A percentile compares a stretch with the other conserved stretches of the same genome.
Evolutionary conservation across 2,113 vertebrate species (phyloP).

Genomic region (Notothenia rossii): DNA sequence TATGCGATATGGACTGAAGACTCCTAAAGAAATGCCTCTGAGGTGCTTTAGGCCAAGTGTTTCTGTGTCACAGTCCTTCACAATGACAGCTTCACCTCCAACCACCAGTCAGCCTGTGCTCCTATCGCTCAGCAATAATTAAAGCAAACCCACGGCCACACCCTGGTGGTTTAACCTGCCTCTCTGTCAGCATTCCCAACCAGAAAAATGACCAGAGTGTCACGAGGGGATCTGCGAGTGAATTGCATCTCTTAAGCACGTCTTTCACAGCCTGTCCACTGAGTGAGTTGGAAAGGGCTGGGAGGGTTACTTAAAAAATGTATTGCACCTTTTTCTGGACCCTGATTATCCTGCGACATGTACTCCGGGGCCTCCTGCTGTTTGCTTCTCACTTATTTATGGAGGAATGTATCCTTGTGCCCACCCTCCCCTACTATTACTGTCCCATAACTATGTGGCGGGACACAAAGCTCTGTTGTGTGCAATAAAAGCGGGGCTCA

Average conservation of each 20-base stretch:
- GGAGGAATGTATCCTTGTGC: constrained; percentile 74
- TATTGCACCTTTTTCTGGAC: too few relatives aligned
- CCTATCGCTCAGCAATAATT: constrained; percentile 43
- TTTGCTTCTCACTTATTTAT: constrained; percentile 75
- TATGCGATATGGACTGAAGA: not conserved
- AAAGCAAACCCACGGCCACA: constrained; percentile 60
- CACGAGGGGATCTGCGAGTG: constrained; percentile 46
- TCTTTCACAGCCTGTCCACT: constrained; percentile 59
- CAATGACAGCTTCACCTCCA: constrained; percentile 40
- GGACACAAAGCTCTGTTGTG: constrained; percentile 74
- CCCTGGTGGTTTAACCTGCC: constrained; percentile 48
- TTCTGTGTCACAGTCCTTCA: constrained; percentile 32
- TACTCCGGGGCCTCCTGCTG: constrained; percentile 45
- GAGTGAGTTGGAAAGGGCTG: constrained; percentile 34
- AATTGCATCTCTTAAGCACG: constrained; percentile 54
- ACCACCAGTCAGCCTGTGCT: constrained; percentile 35
- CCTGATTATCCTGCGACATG: too few relatives aligned
- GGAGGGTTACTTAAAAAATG: too few relatives aligned
- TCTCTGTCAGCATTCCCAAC: constrained; percentile 54
- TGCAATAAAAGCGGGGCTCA: constrained; percentile 54
- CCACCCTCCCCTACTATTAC: constrained; percentile 69
- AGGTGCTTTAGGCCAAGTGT: not conserved
- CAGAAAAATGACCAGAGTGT: constrained; percentile 19
- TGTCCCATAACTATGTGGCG: constrained; percentile 61
- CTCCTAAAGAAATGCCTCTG: not conserved